Evolutionary conservation across 2,797 vertebrate genomes (phyloP).

Genomic region (Tangara arthus): DNA sequence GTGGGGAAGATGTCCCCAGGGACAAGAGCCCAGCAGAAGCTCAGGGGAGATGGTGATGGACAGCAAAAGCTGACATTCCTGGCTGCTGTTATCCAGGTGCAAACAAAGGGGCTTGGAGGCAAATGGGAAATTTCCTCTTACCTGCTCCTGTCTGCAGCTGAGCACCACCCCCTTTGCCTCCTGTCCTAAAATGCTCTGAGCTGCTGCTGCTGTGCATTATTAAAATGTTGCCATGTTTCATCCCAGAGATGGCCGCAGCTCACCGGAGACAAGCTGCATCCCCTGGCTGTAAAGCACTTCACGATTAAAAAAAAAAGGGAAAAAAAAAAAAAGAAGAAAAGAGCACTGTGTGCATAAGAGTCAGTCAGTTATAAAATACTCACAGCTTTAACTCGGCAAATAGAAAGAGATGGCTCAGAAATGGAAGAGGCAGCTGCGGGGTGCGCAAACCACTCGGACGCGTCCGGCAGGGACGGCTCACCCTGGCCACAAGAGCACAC

Average conservation of each 20-base stretch:
- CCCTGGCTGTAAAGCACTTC: neutral
- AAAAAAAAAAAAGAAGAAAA: neutral
- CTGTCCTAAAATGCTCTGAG: conserved; percentile 14
- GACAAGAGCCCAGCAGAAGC: neutral
- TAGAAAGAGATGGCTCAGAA: neutral
- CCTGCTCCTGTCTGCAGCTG: neutral
- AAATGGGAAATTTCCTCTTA: neutral
- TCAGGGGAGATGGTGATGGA: neutral
- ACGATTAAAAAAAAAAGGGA: neutral
- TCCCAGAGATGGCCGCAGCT: neutral
- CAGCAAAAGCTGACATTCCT: neutral
- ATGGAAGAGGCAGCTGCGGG: neutral
- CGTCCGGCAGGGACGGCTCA: rapidly evolving
- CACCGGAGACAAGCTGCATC: neutral
- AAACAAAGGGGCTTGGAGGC: neutral
- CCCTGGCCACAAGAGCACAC: neutral
- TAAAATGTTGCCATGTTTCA: conserved; percentile 41
- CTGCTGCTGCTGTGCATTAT: conserved; percentile 47
- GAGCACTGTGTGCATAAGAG: neutral
- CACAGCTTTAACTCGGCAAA: neutral
- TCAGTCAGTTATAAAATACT: neutral
- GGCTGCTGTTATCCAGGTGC: neutral
- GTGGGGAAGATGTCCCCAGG: neutral
- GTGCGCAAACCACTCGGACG: rapidly evolving
- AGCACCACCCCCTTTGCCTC: neutral